These are phyloP conservation scores for Plotosus lineatus DNA, from an alignment of 2,113 vertebrate species.

Conservation along the genomic window DNA sequence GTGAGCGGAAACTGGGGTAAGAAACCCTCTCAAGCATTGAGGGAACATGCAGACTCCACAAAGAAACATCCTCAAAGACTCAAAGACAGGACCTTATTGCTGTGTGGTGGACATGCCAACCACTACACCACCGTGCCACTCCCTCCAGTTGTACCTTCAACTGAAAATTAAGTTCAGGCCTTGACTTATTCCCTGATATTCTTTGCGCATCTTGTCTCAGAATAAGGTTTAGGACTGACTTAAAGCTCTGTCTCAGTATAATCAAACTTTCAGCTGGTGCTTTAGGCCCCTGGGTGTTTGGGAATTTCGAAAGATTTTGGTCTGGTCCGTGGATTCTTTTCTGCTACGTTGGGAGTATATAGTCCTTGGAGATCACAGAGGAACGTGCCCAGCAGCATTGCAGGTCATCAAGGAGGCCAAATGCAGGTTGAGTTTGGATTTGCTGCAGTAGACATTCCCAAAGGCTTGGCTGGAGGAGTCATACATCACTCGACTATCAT, in stretches of 20 bases:
- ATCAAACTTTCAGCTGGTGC: constrained; percentile 6
- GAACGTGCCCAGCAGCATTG: constrained; percentile 44
- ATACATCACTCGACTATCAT: constrained; percentile 50
- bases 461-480: constrained; percentile 44
- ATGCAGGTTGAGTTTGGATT: constrained; percentile 42
- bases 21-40: too few species aligned
- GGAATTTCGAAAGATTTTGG: constrained; percentile 5
- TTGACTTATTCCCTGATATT: too few species aligned
- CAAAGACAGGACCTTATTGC: too few species aligned
- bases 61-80: too few species aligned
- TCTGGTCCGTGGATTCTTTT: constrained; percentile 1
- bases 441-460: constrained; percentile 50
- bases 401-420: constrained; percentile 26
- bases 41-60: too few species aligned
- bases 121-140: too few species aligned
- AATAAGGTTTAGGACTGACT: not conserved
- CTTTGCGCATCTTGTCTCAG: not conserved
- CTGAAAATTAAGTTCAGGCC: too few species aligned
- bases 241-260: not conserved
- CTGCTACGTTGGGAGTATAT: constrained; percentile 5
- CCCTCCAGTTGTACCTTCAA: too few species aligned
- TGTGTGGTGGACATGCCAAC: too few species aligned
- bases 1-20: too few species aligned
- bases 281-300: not conserved
- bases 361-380: constrained; percentile 37